These are phyloP conservation scores for Zosterops pallidus DNA, from an alignment of 2,113 vertebrate species.

Conservation along the genomic window DNA sequence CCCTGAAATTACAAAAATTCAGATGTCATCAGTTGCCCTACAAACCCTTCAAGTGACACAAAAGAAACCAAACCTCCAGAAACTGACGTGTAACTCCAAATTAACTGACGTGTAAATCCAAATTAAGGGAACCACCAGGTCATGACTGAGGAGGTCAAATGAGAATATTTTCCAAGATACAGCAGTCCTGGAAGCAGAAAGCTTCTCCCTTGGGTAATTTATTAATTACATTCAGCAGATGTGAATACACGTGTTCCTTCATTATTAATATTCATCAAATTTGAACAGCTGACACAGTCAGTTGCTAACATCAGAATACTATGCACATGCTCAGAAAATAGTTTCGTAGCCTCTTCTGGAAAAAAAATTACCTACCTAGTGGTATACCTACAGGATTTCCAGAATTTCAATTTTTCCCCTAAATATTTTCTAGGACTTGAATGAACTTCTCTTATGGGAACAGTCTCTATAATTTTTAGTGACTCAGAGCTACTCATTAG, in stretches of 20 bases:
- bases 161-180: background rate
- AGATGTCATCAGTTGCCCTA: background rate
- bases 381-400: background rate
- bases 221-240: background rate
- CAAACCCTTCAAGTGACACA: background rate
- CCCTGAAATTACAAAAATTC: conserved; percentile 77
- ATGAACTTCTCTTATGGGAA: background rate
- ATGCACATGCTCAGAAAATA: background rate
- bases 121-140: background rate
- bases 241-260: background rate
- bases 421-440: background rate
- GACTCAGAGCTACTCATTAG: background rate
- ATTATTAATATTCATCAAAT: background rate
- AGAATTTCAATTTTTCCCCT: background rate
- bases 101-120: background rate
- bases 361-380: background rate
- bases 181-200: background rate
- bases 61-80: background rate
- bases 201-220: background rate
- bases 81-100: background rate
- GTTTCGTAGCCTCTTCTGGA: background rate
- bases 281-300: background rate
- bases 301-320: background rate
- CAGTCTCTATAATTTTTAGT: too few species aligned
- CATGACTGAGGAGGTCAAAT: background rate